Evolutionary conservation across 1,140 invertebrate genomes (phyloP).

Genomic region (Calliphora vicina): DNA sequence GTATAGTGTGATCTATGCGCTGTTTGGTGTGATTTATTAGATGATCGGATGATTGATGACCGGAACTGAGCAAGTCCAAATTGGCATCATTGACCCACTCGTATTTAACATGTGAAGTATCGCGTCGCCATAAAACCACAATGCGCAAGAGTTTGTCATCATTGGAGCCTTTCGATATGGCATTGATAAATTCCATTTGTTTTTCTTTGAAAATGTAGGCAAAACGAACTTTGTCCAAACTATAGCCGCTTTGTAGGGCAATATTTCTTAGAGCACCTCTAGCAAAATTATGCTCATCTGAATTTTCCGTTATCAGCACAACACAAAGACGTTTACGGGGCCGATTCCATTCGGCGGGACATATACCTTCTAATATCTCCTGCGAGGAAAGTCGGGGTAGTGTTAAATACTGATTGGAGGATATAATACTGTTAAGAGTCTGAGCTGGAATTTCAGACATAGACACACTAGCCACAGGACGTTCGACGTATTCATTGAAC

Average conservation of each 20-base stretch:
- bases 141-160: slow-evolving; percentile 74
- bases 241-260: slow-evolving; percentile 71
- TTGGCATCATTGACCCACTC: slow-evolving; percentile 83
- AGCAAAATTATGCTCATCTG: slow-evolving; percentile 68
- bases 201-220: slow-evolving; percentile 74
- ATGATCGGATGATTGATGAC: slow-evolving; percentile 65
- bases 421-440: slow-evolving; percentile 87
- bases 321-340: slow-evolving; percentile 87
- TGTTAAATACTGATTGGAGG: slow-evolving; percentile 86
- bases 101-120: slow-evolving; percentile 85
- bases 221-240: slow-evolving; percentile 78
- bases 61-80: slow-evolving; percentile 65
- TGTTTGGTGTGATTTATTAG: slow-evolving; percentile 77
- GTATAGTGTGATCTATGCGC: slow-evolving; percentile 76
- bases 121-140: slow-evolving; percentile 89
- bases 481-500: slow-evolving; percentile 87
- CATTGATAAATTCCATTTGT: slow-evolving; percentile 57
- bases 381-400: slow-evolving; percentile 92
- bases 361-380: slow-evolving; percentile 73
- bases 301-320: slow-evolving; percentile 81
- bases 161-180: slow-evolving; percentile 63
- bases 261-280: slow-evolving; percentile 72
- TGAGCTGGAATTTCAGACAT: slow-evolving; percentile 88
- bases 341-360: slow-evolving; percentile 84
- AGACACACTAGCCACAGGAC: slow-evolving; percentile 85